Evolutionary conservation across 2,797 vertebrate genomes (phyloP).

Genomic region (Lagocephalus sceleratus): DNA sequence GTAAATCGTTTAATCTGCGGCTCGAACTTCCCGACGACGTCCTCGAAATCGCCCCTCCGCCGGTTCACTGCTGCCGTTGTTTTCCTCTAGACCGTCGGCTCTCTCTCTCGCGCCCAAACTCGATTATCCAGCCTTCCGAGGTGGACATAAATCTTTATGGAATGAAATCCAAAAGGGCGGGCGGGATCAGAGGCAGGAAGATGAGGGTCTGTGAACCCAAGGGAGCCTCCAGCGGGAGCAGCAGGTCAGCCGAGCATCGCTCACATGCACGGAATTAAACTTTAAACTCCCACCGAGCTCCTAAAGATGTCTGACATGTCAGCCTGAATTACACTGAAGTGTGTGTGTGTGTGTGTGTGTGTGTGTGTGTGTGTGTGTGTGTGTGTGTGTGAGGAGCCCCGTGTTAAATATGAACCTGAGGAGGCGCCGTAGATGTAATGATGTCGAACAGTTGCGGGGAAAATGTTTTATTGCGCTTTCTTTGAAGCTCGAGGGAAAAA

Average conservation of each 20-base stretch:
- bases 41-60: neutral
- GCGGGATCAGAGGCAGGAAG: constrained; percentile 30
- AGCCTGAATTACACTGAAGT: constrained; percentile 5
- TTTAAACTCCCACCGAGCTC: constrained; percentile 31
- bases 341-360: no score
- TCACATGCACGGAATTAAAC: constrained; percentile 21
- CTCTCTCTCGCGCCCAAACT: constrained; percentile 30
- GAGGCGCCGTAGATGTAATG: constrained; percentile 18
- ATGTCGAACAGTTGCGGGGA: constrained; percentile 11
- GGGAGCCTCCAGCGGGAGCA: constrained; percentile 21
- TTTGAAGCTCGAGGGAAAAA: constrained; percentile 28
- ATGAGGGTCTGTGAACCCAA: constrained; percentile 32
- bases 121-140: constrained; percentile 40
- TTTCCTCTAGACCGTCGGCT: neutral
- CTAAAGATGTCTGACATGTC: constrained; percentile 21
- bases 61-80: neutral
- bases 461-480: constrained; percentile 36
- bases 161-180: constrained; percentile 28
- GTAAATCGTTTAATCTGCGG: no score
- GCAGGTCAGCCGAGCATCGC: constrained; percentile 9
- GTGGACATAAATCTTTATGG: constrained; percentile 36
- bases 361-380: no score
- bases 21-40: no score
- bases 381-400: no score
- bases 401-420: constrained; percentile 4